Conservation (phyloP, 2,113 vertebrate genomes). For the Campylomormyrus tamandua region DNA sequence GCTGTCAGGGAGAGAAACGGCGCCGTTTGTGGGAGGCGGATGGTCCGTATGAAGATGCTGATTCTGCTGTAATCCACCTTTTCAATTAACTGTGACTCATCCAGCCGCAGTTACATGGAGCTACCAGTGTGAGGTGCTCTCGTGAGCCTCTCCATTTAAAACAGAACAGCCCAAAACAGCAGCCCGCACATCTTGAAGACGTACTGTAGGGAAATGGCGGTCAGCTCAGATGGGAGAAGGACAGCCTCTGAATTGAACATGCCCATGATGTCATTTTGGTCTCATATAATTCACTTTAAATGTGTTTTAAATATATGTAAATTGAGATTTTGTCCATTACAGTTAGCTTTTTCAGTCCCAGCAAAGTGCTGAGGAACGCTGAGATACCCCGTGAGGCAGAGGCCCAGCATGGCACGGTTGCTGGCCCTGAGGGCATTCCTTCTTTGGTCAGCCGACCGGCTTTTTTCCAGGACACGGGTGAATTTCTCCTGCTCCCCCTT, state of each 20-base stretch:
- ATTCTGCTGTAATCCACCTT: conserved; percentile 43
- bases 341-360: background rate
- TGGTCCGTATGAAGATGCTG: conserved; percentile 31
- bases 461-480: background rate
- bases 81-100: conserved; percentile 38
- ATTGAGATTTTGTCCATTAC: background rate
- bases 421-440: background rate
- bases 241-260: background rate
- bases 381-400: background rate
- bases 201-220: background rate
- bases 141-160: background rate
- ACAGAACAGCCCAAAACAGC: background rate
- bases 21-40: conserved; percentile 36
- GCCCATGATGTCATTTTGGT: background rate
- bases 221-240: background rate
- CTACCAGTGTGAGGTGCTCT: background rate
- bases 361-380: background rate
- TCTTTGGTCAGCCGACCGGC: background rate
- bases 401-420: background rate
- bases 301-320: background rate
- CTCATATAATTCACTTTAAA: background rate
- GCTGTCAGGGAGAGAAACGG: conserved; percentile 48
- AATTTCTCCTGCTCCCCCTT: background rate
- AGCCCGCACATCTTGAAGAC: background rate
- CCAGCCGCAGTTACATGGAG: background rate